Evolutionary conservation across 1,140 invertebrate genomes (phyloP), one percentile per base, ranked within the genome.

Genomic region (Listronotus bonariensis): DNA sequence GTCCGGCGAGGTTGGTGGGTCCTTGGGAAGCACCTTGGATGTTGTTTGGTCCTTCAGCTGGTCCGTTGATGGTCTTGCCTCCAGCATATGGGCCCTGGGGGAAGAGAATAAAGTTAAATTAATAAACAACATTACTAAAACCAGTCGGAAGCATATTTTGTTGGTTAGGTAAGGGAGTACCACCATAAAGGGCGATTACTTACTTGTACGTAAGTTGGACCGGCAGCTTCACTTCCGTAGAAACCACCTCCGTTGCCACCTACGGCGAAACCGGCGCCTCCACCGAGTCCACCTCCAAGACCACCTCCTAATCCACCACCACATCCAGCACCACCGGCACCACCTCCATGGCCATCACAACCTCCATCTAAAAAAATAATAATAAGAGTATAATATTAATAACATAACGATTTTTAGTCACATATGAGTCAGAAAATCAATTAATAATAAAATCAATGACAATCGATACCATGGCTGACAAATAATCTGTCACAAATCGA

Each of bases 1-100:
- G 64, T 66, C 64, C 64, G 18, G 53, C 64, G 18, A 66, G 56
- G 55, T 66, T 59, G 64, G 64, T 59, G 6, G 64, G 64, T 59
- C 64, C 64, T 17, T 66, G 41, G 51, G 64, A 59, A 32, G 64
- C 48, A 36, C 64, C 64, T 60, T 66, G 64, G 26, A 66, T 49
- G 49, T 66, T 66, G 57, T 66, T 66, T 17, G 55, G 55, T 42
- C 64, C 64, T 60, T 66, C 64, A 59, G 40, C 56, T 46, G 64
- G 64, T 59, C 64, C 64, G 34, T 54, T 14, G 8, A 66, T 20
- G 32, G 46, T 66, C 34, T 66, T 66, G 49, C 40, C 32, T 43
- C 64, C 64, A 14, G 64, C 64, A 54, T 49, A 49, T 6, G 64
- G 64, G 14, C 64, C 63, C 51, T 62, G 53, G 17, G 14, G 15